phyloP scores from a whole-genome alignment of 2,113 vertebrate species.

The Baryphthengus martii region DNA sequence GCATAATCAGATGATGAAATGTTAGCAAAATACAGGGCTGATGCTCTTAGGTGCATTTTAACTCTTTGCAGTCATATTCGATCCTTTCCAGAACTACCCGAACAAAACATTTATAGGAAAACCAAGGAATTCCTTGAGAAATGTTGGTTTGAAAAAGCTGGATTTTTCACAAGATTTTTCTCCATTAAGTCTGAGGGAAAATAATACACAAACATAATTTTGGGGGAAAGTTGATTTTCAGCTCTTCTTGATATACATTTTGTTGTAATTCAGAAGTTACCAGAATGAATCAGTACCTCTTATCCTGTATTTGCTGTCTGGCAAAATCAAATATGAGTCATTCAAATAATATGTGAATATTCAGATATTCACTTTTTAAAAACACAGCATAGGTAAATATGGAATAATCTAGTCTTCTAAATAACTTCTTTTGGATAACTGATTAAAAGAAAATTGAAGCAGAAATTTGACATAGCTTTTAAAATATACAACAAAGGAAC shows the following conservation, averaged over 20 bases:
- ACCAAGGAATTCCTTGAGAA: not conserved
- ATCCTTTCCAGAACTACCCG: not conserved
- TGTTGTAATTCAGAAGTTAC: not conserved
- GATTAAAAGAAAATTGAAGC: not conserved
- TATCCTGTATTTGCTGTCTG: not conserved
- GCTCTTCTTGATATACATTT: not conserved
- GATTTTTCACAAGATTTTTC: not conserved
- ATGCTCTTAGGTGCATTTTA: not conserved
- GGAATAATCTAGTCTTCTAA: not conserved
- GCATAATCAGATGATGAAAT: not conserved
- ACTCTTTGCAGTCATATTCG: not conserved
- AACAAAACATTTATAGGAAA: not conserved
- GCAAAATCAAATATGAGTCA: not conserved
- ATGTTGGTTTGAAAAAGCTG: not conserved
- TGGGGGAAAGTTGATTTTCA: not conserved
- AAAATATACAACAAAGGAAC: not conserved
- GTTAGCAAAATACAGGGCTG: not conserved
- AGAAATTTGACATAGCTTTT: not conserved
- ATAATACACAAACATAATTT: not conserved
- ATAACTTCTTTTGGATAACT: not conserved
- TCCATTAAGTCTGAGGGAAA: not conserved
- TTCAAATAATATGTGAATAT: not conserved
- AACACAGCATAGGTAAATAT: not conserved
- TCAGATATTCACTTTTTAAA: not conserved
- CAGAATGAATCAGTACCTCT: not conserved